These are phyloP conservation scores for Corythoichthys intestinalis DNA, from an alignment of 2,113 vertebrate species.

Conservation along the genomic window DNA sequence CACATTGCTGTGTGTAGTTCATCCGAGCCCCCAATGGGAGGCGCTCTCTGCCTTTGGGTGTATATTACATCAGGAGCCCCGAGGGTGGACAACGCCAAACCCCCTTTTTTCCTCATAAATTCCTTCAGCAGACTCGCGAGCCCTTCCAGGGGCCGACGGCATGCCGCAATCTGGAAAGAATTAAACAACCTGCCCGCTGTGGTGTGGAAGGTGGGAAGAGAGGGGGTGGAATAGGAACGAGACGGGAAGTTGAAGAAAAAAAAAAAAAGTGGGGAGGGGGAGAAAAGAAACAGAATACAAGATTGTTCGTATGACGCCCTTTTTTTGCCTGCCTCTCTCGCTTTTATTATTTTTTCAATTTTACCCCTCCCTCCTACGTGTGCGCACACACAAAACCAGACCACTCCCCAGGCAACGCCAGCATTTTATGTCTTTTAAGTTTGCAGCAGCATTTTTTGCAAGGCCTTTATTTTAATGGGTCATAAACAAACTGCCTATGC, in stretches of 20 bases:
- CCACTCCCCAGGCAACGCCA: constrained; percentile 47
- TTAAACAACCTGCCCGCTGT: constrained; percentile 77
- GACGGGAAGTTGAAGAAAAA: constrained; percentile 24
- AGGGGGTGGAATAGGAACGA: constrained; percentile 4
- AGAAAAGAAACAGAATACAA: constrained; percentile 59
- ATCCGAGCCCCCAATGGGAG: constrained; percentile 52
- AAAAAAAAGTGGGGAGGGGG: constrained; percentile 40
- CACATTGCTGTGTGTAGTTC: constrained; percentile 13
- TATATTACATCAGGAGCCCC: constrained; percentile 28
- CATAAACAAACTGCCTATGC: constrained; percentile 55
- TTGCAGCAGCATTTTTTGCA: constrained; percentile 34
- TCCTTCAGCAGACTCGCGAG: constrained; percentile 66
- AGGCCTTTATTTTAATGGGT: constrained; percentile 33
- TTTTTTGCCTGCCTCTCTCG: background rate
- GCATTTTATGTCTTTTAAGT: constrained; percentile 45
- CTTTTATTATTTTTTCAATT: constrained; percentile 14
- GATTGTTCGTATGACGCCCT: constrained; percentile 62
- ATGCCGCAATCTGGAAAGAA: constrained; percentile 76
- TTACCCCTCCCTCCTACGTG: constrained; percentile 13
- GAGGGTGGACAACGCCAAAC: constrained; percentile 41
- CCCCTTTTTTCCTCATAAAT: constrained; percentile 54
- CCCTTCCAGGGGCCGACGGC: constrained; percentile 64
- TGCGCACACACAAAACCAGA: constrained; percentile 23
- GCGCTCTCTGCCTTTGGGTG: constrained; percentile 50
- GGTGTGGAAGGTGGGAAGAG: constrained; percentile 9